A percentile compares a stretch with the other conserved stretches of the same genome.
Conservation (phyloP, 2,888 invertebrate species). For the Spodoptera picta region DNA sequence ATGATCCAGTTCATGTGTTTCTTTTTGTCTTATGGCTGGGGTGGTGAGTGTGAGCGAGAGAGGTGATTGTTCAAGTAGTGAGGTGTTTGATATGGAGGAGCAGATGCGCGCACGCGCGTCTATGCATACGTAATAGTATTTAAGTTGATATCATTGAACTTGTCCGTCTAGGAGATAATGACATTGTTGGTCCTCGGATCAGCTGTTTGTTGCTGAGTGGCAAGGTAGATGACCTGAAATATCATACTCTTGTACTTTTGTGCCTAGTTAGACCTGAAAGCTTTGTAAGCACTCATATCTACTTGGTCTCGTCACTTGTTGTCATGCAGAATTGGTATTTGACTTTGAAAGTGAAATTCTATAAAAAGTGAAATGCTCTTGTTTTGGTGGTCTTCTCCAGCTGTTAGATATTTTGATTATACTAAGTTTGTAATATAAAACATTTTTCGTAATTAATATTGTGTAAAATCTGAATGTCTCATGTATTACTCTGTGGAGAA, state of each 20-base stretch:
- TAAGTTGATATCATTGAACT: constrained; percentile 83
- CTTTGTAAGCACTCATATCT: no score
- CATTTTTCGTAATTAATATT: no score
- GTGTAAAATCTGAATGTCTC: no score
- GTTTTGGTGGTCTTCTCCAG: constrained; percentile 1
- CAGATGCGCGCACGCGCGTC: constrained; percentile 70
- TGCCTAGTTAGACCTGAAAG: no score
- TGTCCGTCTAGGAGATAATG: constrained; percentile 76
- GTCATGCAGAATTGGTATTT: constrained; percentile 1
- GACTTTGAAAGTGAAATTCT: constrained; percentile 31
- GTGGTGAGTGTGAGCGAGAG: constrained; percentile 66
- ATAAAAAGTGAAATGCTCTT: constrained; percentile 36
- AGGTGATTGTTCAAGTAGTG: constrained; percentile 59
- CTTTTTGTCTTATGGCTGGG: constrained; percentile 54
- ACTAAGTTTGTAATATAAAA: no score
- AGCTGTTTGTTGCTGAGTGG: constrained; percentile 22
- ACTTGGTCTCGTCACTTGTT: no score
- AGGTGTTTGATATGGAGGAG: constrained; percentile 83
- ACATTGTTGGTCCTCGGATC: constrained; percentile 50
- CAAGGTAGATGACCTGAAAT: constrained; percentile 7
- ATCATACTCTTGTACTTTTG: not conserved
- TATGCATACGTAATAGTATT: constrained; percentile 78
- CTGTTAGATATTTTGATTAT: no score
- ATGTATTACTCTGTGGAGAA: no score
- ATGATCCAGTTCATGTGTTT: constrained; percentile 77